Base-by-base conservation (phyloP, 2,797 vertebrate species). In the Acanthopagrus latus region DNA sequence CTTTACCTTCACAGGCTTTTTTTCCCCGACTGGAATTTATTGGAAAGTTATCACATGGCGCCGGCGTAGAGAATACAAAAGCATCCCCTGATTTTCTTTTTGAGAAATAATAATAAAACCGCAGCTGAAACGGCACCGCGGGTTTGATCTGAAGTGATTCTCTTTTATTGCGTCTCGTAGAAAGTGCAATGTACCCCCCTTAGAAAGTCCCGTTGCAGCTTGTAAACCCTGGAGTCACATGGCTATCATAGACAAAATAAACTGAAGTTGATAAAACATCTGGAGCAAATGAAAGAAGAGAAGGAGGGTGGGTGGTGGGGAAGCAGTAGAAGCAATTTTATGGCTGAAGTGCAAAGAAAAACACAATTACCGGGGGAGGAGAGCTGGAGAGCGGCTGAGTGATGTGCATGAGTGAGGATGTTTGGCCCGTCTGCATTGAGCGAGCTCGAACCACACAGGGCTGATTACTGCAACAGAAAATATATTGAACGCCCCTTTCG, bases 231-330 rank as follows among this genome's bases (percentile, higher is more conserved):
- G 25, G 29, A 79, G 82, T 78, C 59, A 50, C 57, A 25, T 57
- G 38, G 64, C 68, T 80, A 79, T 80, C 48, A 60, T 14, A 27
- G 66, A 43, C 74, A 65, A 87, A 88, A 89, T 74, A 58, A 73
- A 76, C 63, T 73, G 75, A 85, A 76, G 52, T 85, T 88, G 86
- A 90, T 90, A 81, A 88, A 91, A 93, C 87, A 92, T 90, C 79
- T 88, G 83, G 81, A 83, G 73, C 48, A 71, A 82, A 88, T 82
- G 66, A 80, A 84, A 76, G 80, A 33, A 56, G 55, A 74, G 59
- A 56, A 70, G 46, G 74, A 57, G 67, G 50, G 60, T 71, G 74
- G 51, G 65, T 69, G 74, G 27, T n/a, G 65, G 71, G 72, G 27
- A 84, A 72, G 76, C 76, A 84, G 74, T 68, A 83, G 85, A 86